A percentile compares a stretch with the other conserved stretches of the same genome.
Evolutionary conservation across 2,797 vertebrate genomes (phyloP).

Genomic region (Lepus townsendii): DNA sequence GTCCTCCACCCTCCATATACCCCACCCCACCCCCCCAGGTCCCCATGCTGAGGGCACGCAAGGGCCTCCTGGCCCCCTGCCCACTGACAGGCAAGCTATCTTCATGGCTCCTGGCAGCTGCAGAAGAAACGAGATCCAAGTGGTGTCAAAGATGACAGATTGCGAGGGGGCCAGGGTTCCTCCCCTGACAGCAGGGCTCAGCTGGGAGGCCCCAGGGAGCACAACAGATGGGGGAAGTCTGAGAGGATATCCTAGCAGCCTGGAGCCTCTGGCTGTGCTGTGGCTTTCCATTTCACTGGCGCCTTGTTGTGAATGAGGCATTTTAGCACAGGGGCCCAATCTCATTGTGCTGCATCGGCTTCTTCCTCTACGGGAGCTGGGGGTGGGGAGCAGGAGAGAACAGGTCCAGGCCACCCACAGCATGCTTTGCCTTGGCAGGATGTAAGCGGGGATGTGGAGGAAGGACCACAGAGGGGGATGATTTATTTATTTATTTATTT

Average conservation of each 20-base stretch:
- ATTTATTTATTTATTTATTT: no score
- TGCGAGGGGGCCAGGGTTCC: conserved; percentile 58
- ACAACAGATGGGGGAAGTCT: conserved; percentile 69
- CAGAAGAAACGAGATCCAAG: conserved; percentile 64
- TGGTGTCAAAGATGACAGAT: conserved; percentile 75
- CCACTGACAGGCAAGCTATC: conserved; percentile 21
- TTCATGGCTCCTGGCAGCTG: conserved; percentile 54
- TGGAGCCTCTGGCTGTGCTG: conserved; percentile 3
- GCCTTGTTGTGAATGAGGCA: not conserved
- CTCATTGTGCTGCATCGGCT: not conserved
- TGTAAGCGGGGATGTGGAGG: not conserved
- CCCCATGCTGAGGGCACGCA: not conserved
- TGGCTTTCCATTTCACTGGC: not conserved
- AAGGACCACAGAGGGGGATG: not conserved
- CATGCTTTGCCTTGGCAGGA: not conserved
- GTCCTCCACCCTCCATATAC: not conserved
- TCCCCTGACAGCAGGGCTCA: conserved; percentile 59
- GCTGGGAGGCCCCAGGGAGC: conserved; percentile 45
- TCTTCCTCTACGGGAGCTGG: not conserved
- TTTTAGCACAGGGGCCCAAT: not conserved
- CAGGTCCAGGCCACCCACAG: not conserved
- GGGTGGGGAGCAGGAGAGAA: not conserved
- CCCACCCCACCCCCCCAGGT: no score
- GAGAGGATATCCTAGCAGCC: conserved; percentile 62
- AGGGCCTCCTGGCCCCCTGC: not conserved